Conservation (phyloP, 2,888 invertebrate species). For the Halocaridina rubra region DNA sequence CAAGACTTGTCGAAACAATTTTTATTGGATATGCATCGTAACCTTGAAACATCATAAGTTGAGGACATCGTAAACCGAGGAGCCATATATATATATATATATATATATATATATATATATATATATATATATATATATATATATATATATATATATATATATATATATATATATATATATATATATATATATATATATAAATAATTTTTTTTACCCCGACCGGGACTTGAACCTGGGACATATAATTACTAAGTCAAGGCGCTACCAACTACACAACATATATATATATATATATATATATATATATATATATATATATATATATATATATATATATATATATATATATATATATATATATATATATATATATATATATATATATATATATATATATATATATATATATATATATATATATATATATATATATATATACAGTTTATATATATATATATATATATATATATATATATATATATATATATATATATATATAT, state of each 20-base stretch:
- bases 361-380: not conserved
- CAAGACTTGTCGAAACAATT: too few relatives aligned
- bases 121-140: conserved; percentile 19
- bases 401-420: conserved; percentile 20
- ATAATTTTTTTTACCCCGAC: too few relatives aligned
- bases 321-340: conserved; percentile 35
- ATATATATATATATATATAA: not conserved
- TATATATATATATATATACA: too few relatives aligned
- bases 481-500: too few relatives aligned
- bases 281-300: conserved; percentile 6
- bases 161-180: not conserved
- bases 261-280: too few relatives aligned
- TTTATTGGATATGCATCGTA: not conserved
- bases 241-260: too few relatives aligned
- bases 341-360: conserved; percentile 14
- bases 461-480: too few relatives aligned
- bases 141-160: conserved; percentile 16
- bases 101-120: not conserved
- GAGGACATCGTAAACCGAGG: too few relatives aligned
- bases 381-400: not conserved
- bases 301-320: not conserved
- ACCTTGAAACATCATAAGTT: too few relatives aligned
- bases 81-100: too few relatives aligned
- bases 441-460: too few relatives aligned
- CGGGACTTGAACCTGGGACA: too few relatives aligned